A percentile compares a stretch with the other conserved stretches of the same genome.
Conservation (phyloP, 2,888 invertebrate genomes). For the Gastrophysa polygoni region DNA sequence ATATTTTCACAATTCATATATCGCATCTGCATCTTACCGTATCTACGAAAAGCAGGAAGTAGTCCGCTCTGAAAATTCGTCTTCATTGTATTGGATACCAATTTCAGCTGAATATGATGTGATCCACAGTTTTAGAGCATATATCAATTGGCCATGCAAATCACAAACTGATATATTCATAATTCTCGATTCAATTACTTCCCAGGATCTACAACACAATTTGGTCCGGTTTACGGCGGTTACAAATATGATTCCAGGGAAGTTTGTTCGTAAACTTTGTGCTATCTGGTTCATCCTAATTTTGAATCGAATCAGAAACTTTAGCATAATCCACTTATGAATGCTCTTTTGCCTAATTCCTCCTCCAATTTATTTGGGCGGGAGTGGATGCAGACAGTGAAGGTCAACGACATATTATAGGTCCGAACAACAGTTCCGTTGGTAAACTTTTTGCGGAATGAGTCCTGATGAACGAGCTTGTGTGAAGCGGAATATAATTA, state of each 20-base stretch:
- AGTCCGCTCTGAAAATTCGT: no score
- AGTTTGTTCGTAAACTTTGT: constrained; percentile 29
- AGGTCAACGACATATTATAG: constrained; percentile 11
- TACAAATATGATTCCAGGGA: constrained; percentile 27
- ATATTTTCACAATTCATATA: no score
- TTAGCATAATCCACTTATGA: constrained; percentile 29
- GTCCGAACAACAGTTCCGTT: background rate
- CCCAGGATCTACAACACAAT: constrained; percentile 12
- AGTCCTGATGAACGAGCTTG: background rate
- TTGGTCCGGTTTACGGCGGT: constrained; percentile 22
- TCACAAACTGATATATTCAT: background rate
- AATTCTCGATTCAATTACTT: constrained; percentile 2
- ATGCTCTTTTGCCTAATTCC: constrained; percentile 26
- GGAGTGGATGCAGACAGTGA: constrained; percentile 7
- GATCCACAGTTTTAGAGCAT: no score
- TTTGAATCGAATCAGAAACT: constrained; percentile 26
- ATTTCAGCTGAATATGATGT: no score
- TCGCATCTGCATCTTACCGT: no score
- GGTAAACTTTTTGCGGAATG: background rate
- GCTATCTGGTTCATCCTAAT: constrained; percentile 24
- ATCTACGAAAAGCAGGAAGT: no score
- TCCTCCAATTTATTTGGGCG: constrained; percentile 23
- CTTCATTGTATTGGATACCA: no score
- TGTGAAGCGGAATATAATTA: background rate
- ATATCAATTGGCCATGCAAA: background rate